A percentile compares a stretch with the other conserved stretches of the same genome.
phyloP scores from a whole-genome alignment of 2,113 vertebrate species.

The Takifugu flavidus region DNA sequence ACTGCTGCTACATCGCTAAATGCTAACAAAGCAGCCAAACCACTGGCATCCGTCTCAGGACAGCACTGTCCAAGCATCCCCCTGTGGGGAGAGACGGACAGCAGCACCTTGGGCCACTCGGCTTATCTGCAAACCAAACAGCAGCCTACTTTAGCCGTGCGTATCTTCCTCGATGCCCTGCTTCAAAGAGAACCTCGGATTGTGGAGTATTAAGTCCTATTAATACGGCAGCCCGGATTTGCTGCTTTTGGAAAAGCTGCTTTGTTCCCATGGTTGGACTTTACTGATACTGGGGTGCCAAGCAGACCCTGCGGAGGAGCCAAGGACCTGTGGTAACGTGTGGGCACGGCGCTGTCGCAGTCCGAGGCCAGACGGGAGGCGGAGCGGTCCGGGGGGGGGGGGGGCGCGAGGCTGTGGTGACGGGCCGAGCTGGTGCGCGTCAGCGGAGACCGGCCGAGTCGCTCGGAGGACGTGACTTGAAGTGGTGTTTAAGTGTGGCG shows the following conservation, averaged over 20 bases:
- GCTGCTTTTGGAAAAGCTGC: slow-evolving; percentile 39
- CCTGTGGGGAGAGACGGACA: slow-evolving; percentile 20
- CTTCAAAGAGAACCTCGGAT: slow-evolving; percentile 41
- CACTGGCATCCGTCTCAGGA: no score
- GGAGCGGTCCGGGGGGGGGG: slow-evolving; percentile 23
- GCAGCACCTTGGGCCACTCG: slow-evolving; percentile 30
- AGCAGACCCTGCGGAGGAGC: slow-evolving; percentile 48
- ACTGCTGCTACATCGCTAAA: no score
- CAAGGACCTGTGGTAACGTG: slow-evolving; percentile 53
- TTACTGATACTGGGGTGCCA: slow-evolving; percentile 54
- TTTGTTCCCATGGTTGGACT: slow-evolving; percentile 52
- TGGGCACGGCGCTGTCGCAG: slow-evolving; percentile 41
- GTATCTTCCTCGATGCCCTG: slow-evolving; percentile 3
- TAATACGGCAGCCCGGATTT: slow-evolving; percentile 31
- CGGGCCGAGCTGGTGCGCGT: not conserved
- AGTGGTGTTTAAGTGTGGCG: slow-evolving; percentile 20
- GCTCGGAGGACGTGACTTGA: slow-evolving; percentile 16
- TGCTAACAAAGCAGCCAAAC: no score
- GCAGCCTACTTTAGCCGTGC: slow-evolving; percentile 11
- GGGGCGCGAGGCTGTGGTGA: slow-evolving; percentile 33
- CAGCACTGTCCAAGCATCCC: not conserved
- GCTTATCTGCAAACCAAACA: slow-evolving; percentile 45
- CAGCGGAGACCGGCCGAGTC: slow-evolving; percentile 9
- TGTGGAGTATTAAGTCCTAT: slow-evolving; percentile 43
- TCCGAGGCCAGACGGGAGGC: slow-evolving; percentile 46